These are phyloP conservation scores for Merops nubicus DNA, from an alignment of 2,113 vertebrate species.

Conservation along the genomic window DNA sequence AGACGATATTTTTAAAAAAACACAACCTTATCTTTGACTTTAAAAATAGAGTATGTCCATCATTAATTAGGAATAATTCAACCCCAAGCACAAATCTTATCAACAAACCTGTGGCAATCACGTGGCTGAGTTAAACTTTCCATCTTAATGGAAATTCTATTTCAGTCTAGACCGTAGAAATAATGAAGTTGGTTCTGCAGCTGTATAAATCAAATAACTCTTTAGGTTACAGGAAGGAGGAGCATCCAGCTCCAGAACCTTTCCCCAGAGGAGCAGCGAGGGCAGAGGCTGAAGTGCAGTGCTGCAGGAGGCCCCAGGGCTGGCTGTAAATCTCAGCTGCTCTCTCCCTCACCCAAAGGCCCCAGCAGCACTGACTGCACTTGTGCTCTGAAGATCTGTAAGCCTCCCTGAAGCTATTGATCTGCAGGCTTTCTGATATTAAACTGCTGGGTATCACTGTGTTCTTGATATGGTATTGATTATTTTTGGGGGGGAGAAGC, in stretches of 20 bases:
- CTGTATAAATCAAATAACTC: background rate
- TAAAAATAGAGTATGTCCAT: background rate
- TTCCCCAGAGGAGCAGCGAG: background rate
- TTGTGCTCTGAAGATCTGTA: constrained; percentile 17
- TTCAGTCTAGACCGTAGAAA: background rate
- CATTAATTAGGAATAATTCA: background rate
- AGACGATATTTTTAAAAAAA: too few relatives aligned
- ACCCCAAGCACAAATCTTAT: background rate
- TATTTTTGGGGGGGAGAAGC: constrained; percentile 5
- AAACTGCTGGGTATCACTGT: constrained; percentile 83
- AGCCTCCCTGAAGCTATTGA: constrained; percentile 63
- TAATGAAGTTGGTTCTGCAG: background rate
- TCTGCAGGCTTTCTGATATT: constrained; percentile 76
- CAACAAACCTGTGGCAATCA: background rate
- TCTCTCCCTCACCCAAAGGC: background rate
- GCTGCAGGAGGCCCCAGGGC: background rate
- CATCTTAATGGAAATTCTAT: background rate
- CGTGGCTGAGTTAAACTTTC: background rate
- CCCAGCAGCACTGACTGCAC: constrained; percentile 13
- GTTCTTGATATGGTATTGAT: constrained; percentile 87
- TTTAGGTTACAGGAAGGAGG: background rate
- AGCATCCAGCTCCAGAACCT: background rate
- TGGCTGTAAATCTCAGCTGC: background rate
- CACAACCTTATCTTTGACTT: background rate
- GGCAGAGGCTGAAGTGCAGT: background rate